Base-by-base conservation (phyloP, 2,113 vertebrate genomes). In the Corapipo altera region DNA sequence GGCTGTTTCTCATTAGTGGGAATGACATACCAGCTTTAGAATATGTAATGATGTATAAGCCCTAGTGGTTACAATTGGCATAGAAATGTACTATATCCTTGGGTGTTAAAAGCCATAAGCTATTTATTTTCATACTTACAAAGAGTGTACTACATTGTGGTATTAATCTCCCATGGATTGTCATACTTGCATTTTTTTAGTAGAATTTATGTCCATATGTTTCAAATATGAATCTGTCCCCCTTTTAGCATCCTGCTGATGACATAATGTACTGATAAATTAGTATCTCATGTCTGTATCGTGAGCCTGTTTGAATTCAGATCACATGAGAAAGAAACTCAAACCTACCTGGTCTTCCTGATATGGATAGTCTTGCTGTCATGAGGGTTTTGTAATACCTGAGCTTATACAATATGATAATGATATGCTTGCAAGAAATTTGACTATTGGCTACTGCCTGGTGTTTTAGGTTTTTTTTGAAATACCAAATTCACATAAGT, bases 111-210 rank as follows among this genome's bases (percentile, higher is more conserved):
- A 96, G 84, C 74, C n/a, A 44, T 89, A 90, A 88, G 74, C 67
- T 91, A 95, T 95, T 94, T 96, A 91, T 96, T 96, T 89, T 87
- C 66, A 39, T 92, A 41, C 65, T 95, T 95, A 83, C 62, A 83
- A 66, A 95, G 77, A 81, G n/a, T 54, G 52, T 88, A 65, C 64
- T 86, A 71, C 59, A 54, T 51, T 93, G 78, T 88, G 66, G 57
- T 82, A 75, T 88, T 89, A 89, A 91, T 94, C 55, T 78, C 66
- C 67, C 55, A 55, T 61, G 65, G 32, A 48, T 71, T 67, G 59
- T 86, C 51, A 86, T 81, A 46, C 59, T 92, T 79, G 33, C 21
- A 15, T 74, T 91, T 93, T 85, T 89, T 62, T 64, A 51, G 37
- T 62, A 18, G 61, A 51, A 83, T 54, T 94, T 88, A 86, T 89